Conservation (phyloP, 2,888 invertebrate genomes). For the Eubasilissa splendida region DNA sequence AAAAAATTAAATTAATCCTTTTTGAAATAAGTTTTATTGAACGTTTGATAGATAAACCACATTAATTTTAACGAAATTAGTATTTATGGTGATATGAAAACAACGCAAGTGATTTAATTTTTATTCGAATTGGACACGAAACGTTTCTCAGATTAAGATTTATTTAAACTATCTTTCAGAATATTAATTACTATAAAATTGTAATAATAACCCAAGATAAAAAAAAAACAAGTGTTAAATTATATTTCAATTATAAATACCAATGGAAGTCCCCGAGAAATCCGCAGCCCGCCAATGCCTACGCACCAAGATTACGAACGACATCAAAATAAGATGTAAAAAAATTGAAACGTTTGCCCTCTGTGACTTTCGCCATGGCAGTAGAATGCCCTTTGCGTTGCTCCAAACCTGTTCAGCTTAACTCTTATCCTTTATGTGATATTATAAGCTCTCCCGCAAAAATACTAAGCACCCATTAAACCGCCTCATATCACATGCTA, state of each 20-base stretch:
- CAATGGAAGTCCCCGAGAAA: conserved; percentile 8
- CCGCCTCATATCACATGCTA: neutral
- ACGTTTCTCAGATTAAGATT: too few species aligned
- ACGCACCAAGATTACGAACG: conserved; percentile 51
- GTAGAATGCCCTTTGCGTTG: conserved; percentile 51
- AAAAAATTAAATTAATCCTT: too few species aligned
- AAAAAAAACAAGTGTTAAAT: too few species aligned
- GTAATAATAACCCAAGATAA: too few species aligned
- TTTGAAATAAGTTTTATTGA: too few species aligned
- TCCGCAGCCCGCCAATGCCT: conserved; percentile 20
- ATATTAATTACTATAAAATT: too few species aligned
- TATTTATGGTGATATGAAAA: too few species aligned
- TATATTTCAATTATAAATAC: neutral
- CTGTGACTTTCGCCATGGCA: conserved; percentile 56
- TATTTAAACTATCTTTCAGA: too few species aligned
- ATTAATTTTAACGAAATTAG: too few species aligned
- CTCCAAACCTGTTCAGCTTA: conserved; percentile 51
- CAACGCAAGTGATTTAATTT: too few species aligned
- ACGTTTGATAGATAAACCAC: too few species aligned
- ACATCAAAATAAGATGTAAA: conserved; percentile 43
- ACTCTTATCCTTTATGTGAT: conserved; percentile 27
- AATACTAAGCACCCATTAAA: neutral
- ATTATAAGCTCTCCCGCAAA: conserved; percentile 19
- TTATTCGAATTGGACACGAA: too few species aligned
- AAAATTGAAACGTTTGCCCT: conserved; percentile 54